A percentile compares a stretch with the other conserved stretches of the same genome.
phyloP scores from a whole-genome alignment of 2,888 invertebrate genomes.

The Pollenia griseotomentosa region DNA sequence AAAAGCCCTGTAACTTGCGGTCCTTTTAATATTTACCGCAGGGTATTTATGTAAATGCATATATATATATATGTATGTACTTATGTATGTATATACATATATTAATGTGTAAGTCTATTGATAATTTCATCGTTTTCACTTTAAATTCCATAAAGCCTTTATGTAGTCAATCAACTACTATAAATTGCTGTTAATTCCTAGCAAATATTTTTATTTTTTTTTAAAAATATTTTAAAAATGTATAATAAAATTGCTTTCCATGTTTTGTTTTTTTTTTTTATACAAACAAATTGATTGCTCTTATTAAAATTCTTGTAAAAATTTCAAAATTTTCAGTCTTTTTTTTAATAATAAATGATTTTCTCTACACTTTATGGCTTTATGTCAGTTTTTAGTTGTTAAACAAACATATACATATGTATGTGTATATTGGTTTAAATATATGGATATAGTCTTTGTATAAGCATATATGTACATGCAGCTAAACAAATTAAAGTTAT shows the following conservation, averaged over 20 bases:
- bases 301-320: conserved; percentile 13
- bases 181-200: background rate
- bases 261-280: background rate
- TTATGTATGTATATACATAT: no score
- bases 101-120: no score
- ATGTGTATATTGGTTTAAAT: background rate
- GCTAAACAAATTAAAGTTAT: conserved; percentile 3
- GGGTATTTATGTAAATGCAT: no score
- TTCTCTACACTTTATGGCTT: background rate
- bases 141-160: background rate
- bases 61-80: no score
- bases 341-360: background rate
- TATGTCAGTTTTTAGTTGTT: background rate
- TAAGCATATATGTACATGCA: background rate
- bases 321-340: background rate
- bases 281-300: background rate
- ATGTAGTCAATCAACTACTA: background rate
- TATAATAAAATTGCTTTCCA: background rate
- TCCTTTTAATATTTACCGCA: no score
- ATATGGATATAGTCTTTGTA: background rate
- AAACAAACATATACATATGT: background rate
- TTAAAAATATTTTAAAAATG: background rate
- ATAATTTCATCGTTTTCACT: no score
- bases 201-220: background rate
- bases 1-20: no score